A percentile compares a stretch with the other conserved stretches of the same genome.
These are phyloP conservation scores for Rotaria magnacalcarata DNA, from an alignment of 2,888 invertebrate genomes.

Conservation along the genomic window DNA sequence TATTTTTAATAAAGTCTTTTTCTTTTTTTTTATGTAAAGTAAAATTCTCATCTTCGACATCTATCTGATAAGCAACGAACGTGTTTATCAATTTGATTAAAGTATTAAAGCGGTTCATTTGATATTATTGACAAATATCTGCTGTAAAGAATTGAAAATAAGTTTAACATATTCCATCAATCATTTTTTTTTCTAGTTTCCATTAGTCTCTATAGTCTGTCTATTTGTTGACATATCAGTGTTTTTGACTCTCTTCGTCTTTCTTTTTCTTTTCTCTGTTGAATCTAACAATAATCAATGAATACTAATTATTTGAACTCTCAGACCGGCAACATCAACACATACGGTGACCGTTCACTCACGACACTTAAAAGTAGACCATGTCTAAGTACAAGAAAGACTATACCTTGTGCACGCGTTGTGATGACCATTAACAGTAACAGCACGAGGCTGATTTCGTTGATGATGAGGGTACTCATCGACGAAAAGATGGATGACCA, in stretches of 20 bases:
- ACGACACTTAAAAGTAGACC: not conserved
- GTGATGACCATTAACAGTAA: not conserved
- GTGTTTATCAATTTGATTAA: not conserved
- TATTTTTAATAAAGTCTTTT: too few relatives aligned
- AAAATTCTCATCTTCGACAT: not conserved
- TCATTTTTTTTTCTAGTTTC: not conserved
- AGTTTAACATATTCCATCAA: not conserved
- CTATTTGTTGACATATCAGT: not conserved
- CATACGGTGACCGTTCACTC: not conserved
- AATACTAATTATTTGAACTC: constrained; percentile 22
- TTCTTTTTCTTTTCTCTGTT: not conserved
- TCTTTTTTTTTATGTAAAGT: not conserved
- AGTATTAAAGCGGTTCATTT: not conserved
- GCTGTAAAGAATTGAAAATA: not conserved
- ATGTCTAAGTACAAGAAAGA: constrained; percentile 10
- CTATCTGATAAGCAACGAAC: not conserved
- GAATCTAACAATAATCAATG: constrained; percentile 4
- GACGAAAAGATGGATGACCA: not conserved
- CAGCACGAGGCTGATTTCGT: constrained; percentile 19
- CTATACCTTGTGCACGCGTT: not conserved
- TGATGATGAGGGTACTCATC: constrained; percentile 15
- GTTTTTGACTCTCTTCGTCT: not conserved
- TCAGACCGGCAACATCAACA: not conserved
- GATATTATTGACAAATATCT: not conserved
- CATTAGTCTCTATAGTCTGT: not conserved